phyloP scores from a whole-genome alignment of 1,140 invertebrate species.

The Drosophila orosa region DNA sequence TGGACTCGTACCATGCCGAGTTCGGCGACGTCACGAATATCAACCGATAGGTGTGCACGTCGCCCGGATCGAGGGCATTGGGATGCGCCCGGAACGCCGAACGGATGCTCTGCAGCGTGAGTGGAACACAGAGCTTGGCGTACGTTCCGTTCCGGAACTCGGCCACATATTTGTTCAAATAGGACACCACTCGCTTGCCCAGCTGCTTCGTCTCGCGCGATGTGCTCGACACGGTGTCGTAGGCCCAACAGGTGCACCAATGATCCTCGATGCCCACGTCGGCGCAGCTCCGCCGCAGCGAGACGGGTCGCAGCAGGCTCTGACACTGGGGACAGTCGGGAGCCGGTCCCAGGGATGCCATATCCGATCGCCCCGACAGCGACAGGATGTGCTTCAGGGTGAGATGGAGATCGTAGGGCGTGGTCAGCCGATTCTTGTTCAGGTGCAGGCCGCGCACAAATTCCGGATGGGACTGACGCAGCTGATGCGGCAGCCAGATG shows the following conservation, averaged over 20 bases:
- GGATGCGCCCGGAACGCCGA: conserved; percentile 59
- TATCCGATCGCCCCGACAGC: conserved; percentile 82
- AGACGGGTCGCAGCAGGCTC: conserved; percentile 88
- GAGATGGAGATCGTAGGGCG: conserved; percentile 94
- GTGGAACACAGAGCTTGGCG: conserved; percentile 52
- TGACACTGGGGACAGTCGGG: conserved; percentile 87
- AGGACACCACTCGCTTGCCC: conserved; percentile 84
- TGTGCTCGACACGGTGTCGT: conserved; percentile 83
- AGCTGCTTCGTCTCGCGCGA: conserved; percentile 84
- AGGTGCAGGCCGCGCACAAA: conserved; percentile 88
- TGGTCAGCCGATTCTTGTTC: conserved; percentile 91
- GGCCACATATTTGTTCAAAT: conserved; percentile 80
- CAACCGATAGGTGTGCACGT: conserved; percentile 69
- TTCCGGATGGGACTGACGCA: conserved; percentile 87
- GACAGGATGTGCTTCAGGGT: conserved; percentile 85
- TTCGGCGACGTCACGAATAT: conserved; percentile 86
- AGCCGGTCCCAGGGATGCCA: conserved; percentile 71
- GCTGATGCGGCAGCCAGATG: conserved; percentile 91
- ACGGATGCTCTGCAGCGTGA: conserved; percentile 47
- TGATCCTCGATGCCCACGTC: conserved; percentile 89
- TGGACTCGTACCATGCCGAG: conserved; percentile 87
- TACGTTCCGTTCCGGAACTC: conserved; percentile 67
- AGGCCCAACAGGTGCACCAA: conserved; percentile 91
- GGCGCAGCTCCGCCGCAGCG: conserved; percentile 88
- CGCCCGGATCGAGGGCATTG: conserved; percentile 15